Conservation (phyloP, 2,113 vertebrate genomes). For the Hippocampus comes region DNA sequence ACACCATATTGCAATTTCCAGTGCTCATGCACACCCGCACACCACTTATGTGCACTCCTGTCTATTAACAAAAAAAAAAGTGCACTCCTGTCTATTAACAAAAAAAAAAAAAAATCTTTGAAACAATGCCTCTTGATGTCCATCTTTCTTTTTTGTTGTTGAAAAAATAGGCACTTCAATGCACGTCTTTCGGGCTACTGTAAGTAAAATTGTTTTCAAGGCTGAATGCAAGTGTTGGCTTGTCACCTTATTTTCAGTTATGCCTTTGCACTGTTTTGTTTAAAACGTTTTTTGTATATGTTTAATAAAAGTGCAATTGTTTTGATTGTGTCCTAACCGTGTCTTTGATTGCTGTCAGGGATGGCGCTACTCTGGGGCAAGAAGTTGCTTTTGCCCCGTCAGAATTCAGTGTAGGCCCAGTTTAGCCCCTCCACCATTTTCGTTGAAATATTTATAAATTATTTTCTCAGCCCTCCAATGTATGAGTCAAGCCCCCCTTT, state of each 20-base stretch:
- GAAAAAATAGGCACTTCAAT: neutral
- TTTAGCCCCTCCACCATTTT: no score
- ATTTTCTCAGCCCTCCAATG: no score
- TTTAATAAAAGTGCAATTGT: slow-evolving; percentile 58
- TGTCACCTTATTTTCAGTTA: slow-evolving; percentile 5
- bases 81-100: no score
- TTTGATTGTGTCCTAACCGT: neutral
- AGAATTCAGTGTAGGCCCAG: no score
- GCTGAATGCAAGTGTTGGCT: slow-evolving; percentile 7
- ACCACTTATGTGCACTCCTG: no score
- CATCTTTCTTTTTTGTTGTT: neutral
- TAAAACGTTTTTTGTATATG: slow-evolving; percentile 25
- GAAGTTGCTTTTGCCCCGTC: no score
- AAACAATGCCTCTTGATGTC: neutral
- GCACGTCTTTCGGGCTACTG: slow-evolving; percentile 8
- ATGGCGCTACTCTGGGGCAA: no score
- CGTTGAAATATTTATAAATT: no score
- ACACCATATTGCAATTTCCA: no score
- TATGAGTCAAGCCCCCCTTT: no score
- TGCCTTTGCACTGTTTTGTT: slow-evolving; percentile 17
- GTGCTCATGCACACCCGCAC: no score
- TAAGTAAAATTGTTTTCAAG: slow-evolving; percentile 1
- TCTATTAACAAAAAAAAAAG: no score
- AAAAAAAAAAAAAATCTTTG: neutral
- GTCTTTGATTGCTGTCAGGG: neutral